Evolutionary conservation across 2,888 invertebrate genomes (phyloP).

Genomic region (Agrochola lota): DNA sequence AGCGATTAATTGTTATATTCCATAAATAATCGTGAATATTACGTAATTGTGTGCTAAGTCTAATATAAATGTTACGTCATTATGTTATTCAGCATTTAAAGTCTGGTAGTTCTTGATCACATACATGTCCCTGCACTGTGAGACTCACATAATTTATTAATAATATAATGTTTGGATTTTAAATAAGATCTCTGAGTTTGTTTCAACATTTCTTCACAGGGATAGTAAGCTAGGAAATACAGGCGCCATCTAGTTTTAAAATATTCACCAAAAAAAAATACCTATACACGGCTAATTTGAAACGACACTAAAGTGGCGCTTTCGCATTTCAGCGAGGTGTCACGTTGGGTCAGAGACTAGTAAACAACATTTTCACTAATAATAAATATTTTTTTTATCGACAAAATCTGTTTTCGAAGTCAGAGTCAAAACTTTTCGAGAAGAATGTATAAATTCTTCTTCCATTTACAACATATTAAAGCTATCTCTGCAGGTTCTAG

Average conservation of each 20-base stretch:
- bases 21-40: slow-evolving; percentile 21
- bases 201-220: neutral
- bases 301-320: neutral
- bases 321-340: neutral
- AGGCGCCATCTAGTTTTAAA: neutral
- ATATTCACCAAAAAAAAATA: neutral
- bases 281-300: neutral
- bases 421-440: neutral
- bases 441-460: slow-evolving; percentile 17
- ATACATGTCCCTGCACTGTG: neutral
- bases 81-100: neutral
- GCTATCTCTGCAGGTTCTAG: slow-evolving; percentile 40
- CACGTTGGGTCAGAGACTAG: neutral
- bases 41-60: neutral
- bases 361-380: neutral
- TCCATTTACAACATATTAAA: slow-evolving; percentile 25
- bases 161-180: neutral
- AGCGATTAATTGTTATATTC: slow-evolving; percentile 28
- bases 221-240: neutral
- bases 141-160: neutral
- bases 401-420: neutral
- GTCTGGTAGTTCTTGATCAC: neutral
- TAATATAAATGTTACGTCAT: neutral
- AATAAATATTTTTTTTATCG: neutral
- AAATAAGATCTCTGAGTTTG: neutral